These are phyloP conservation scores for Callionymus lyra DNA, from an alignment of 2,113 vertebrate species.

Conservation along the genomic window DNA sequence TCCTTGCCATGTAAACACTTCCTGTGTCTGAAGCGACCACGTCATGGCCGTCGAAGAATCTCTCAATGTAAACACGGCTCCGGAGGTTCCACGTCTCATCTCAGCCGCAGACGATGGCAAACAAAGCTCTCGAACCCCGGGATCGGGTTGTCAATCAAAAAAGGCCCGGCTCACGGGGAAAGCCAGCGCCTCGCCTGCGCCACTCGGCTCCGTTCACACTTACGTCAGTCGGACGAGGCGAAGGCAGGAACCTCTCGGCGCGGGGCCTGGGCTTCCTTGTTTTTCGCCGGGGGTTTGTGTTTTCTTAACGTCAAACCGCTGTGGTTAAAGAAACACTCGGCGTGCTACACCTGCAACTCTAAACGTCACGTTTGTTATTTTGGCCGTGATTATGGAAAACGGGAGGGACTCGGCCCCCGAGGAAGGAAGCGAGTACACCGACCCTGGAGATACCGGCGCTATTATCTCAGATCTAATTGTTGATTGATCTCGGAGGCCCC, in stretches of 20 bases:
- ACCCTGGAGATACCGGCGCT: constrained; percentile 42
- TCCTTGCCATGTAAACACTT: no score
- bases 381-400: constrained; percentile 9
- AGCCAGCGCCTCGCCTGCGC: constrained; percentile 13
- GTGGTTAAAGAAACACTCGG: constrained; percentile 28
- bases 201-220: constrained; percentile 35
- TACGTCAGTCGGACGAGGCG: constrained; percentile 37
- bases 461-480: constrained; percentile 62
- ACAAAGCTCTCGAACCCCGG: constrained; percentile 39
- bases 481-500: constrained; percentile 60
- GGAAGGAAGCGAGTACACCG: constrained; percentile 23
- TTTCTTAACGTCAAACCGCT: constrained; percentile 24
- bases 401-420: constrained; percentile 6
- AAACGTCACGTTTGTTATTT: constrained; percentile 5
- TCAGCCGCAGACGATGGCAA: constrained; percentile 33
- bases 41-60: constrained; percentile 24
- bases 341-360: constrained; percentile 10
- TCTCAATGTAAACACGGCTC: constrained; percentile 15
- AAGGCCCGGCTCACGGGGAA: constrained; percentile 2
- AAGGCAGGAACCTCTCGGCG: constrained; percentile 20
- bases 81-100: constrained; percentile 41
- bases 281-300: constrained; percentile 16
- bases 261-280: not conserved
- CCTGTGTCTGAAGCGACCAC: constrained; percentile 10
- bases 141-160: constrained; percentile 44